These are phyloP conservation scores for Neomorphus geoffroyi DNA, from an alignment of 2,797 vertebrate genomes.

Conservation along the genomic window DNA sequence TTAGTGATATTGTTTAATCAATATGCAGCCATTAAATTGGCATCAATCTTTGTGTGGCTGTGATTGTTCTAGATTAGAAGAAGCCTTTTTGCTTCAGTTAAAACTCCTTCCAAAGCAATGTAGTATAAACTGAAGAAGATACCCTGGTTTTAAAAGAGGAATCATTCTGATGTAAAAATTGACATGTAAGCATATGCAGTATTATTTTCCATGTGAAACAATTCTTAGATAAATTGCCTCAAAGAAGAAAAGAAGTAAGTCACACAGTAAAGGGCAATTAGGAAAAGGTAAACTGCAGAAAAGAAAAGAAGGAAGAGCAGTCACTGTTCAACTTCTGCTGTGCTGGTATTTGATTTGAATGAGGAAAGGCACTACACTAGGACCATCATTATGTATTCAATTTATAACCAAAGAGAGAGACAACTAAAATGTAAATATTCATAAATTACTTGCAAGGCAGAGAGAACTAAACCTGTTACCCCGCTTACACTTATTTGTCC, in stretches of 20 bases:
- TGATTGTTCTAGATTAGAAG: not conserved
- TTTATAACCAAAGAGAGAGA: not conserved
- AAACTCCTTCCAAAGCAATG: not conserved
- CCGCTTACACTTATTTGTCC: not conserved
- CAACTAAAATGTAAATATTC: not conserved
- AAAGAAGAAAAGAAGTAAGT: not conserved
- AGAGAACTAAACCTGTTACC: not conserved
- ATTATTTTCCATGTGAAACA: not conserved
- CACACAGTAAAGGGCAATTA: not conserved
- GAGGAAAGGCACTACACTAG: not conserved
- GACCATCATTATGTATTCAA: not conserved
- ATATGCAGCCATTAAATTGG: not conserved
- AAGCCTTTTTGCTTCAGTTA: not conserved
- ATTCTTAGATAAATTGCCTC: not conserved
- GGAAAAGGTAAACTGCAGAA: not conserved
- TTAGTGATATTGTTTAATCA: not conserved
- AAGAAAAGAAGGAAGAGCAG: not conserved
- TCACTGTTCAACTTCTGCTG: not conserved
- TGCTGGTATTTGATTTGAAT: not conserved
- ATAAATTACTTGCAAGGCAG: not conserved
- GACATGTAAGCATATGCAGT: not conserved
- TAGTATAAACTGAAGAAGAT: not conserved
- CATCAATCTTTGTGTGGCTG: not conserved
- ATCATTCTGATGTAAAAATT: not conserved
- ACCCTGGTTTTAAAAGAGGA: not conserved